Base-by-base conservation (phyloP, 2,113 vertebrate species). In the Atrichornis clamosus region DNA sequence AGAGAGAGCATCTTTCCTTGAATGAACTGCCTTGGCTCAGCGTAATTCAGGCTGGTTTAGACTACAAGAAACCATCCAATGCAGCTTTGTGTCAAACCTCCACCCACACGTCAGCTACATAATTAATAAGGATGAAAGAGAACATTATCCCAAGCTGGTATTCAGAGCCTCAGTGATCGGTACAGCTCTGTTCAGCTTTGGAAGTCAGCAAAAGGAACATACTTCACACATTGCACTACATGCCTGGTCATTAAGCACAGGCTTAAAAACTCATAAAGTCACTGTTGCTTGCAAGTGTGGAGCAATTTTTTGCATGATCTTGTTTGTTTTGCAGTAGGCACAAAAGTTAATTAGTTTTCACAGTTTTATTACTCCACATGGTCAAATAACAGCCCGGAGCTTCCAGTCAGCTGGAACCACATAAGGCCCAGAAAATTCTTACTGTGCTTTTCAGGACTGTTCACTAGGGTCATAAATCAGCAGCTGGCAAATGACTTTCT, bases 281-380 rank as follows among this genome's bases (percentile, higher is more conserved):
- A 85, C 16, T 68, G 62, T 7, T 80, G 46, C 74, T 87, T 90
- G 49, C 77, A 89, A 94, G 67, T 7, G 13, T 39, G 56, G 35
- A 90, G 59, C 35, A 64, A 52, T 87, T 91, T 82, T 95, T 81
- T 92, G 44, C 62, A 89, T 63, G 42, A 87, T 87, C 35, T 65
- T 67, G 68, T 84, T 95, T 95, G 83, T 72, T 95, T 93, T 84
- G 63, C 83, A 96, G 67, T 22, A 92, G 37, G 44, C 59, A 87
- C 37, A 67, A 62, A 92, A 90, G 73, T 89, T 95, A 91, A 95
- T 95, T 95, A 82, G 89, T 87, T 96, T 96, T 93, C 84, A 89
- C 63, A 69, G 84, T 79, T 96, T 94, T 93, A 93, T 88, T 94
- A 82, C 44, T 95, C 79, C 56, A 83, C 56, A 52, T 63, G 73